Base-by-base conservation (phyloP, 1,140 invertebrate genomes). In the Xylocopa sonorina region DNA sequence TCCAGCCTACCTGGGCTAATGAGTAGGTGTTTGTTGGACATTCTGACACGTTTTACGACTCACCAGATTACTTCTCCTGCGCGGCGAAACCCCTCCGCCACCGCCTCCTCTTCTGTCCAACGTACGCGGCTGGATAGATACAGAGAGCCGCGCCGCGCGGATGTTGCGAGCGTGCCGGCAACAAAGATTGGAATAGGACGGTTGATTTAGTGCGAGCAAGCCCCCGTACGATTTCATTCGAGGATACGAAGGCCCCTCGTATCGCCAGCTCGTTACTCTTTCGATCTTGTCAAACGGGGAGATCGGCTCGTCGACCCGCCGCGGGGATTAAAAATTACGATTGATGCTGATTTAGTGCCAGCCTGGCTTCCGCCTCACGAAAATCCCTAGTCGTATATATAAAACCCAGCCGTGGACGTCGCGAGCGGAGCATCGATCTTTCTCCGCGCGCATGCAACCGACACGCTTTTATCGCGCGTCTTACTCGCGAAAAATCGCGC, bases 21-120 rank as follows among this genome's bases (percentile, higher is more conserved):
- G 91, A 92, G 91, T 91, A 92, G 91, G 91, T 92, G 91, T 92
- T 91, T 90, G 89, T 90, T 90, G 88, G 91, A 92, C 91, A 88
- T 91, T 90, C 89, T 88, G 90, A 92, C 91, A 90, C 91, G 89
- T 91, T 92, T 92, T 92, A 92, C 90, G 90, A 91, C 90, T 91
- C 87, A 88, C 86, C 88, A 90, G 90, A 91, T 92, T 90, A 91
- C 89, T 89, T 88, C 87, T 85, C 82, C 72, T n/a, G n/a, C n/a
- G n/a, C n/a, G n/a, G n/a, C n/a, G n/a, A n/a, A n/a, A n/a, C n/a
- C 77, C 82, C 41, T 66, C 78, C 66, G n/a, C n/a, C n/a, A n/a
- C n/a, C n/a, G n/a, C n/a, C n/a, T n/a, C n/a, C n/a, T n/a, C n/a
- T n/a, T n/a, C n/a, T n/a, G n/a, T n/a, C n/a, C n/a, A n/a, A n/a